Conservation (phyloP, 1,140 invertebrate genomes). For the Prorops nasuta region DNA sequence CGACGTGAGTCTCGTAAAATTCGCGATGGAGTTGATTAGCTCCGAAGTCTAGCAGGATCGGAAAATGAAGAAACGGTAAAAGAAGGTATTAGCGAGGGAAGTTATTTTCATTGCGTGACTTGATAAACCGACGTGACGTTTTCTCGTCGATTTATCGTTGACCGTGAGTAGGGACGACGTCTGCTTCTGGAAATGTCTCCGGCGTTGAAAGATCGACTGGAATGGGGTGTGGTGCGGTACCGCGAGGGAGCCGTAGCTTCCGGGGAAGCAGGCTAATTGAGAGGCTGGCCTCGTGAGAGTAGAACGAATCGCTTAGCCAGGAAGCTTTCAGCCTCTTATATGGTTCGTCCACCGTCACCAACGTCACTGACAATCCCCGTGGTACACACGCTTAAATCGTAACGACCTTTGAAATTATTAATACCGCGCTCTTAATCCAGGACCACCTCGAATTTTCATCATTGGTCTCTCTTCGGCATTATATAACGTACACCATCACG, state of each 20-base stretch:
- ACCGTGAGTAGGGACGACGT: too few species aligned
- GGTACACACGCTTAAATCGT: conserved; percentile 24
- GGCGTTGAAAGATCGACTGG: too few species aligned
- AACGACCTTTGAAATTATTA: conserved; percentile 34
- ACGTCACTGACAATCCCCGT: too few species aligned
- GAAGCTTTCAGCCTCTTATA: conserved; percentile 14
- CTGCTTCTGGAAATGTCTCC: too few species aligned
- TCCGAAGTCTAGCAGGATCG: background rate
- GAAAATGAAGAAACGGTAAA: too few species aligned
- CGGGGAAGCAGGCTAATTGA: conserved; percentile 28
- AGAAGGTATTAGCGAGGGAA: too few species aligned
- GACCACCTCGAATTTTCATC: conserved; percentile 20
- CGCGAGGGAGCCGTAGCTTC: conserved; percentile 8
- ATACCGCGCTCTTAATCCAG: conserved; percentile 23
- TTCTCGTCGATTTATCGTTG: too few species aligned
- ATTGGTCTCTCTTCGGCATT: conserved; percentile 6
- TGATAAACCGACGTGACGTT: too few species aligned
- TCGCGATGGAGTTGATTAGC: conserved; percentile 21
- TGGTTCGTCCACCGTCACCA: too few species aligned
- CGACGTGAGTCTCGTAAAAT: conserved; percentile 23
- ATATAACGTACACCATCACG: too few species aligned
- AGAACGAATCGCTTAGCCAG: conserved; percentile 30
- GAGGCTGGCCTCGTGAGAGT: conserved; percentile 25
- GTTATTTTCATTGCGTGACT: too few species aligned
- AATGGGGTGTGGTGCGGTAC: too few species aligned